Evolutionary conservation across 2,888 invertebrate genomes (phyloP).

Genomic region (Phlogophora meticulosa): DNA sequence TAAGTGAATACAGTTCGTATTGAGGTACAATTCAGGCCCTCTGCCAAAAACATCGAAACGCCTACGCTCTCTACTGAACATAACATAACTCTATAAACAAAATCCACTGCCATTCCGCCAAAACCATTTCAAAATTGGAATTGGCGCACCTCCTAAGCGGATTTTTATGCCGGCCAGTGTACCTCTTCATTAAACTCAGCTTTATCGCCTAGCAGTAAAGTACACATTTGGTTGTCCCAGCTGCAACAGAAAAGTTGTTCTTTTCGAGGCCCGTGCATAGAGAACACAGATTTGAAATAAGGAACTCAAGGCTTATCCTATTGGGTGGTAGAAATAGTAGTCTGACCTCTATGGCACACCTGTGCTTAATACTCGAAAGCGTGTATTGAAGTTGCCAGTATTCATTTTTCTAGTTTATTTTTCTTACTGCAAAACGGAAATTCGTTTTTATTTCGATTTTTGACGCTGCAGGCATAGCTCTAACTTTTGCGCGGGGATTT

Average conservation of each 20-base stretch:
- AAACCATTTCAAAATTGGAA: conserved; percentile 87
- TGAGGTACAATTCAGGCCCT: background rate
- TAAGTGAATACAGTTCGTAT: too few species aligned
- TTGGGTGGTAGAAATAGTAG: conserved; percentile 72
- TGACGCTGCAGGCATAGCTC: conserved; percentile 13
- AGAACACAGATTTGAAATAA: conserved; percentile 85
- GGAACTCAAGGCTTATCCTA: conserved; percentile 80
- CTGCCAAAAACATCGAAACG: conserved; percentile 12
- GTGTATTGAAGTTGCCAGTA: conserved; percentile 36
- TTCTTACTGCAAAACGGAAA: conserved; percentile 26
- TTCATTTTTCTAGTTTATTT: conserved; percentile 21
- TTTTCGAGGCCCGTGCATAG: conserved; percentile 78
- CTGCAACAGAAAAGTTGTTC: conserved; percentile 38
- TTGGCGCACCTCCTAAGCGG: conserved; percentile 82
- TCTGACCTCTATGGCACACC: conserved; percentile 61
- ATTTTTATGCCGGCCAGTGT: conserved; percentile 76
- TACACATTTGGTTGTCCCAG: conserved; percentile 47
- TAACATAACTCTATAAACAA: conserved; percentile 65
- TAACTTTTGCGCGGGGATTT: conserved; percentile 24
- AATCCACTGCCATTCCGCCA: conserved; percentile 77
- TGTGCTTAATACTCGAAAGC: conserved; percentile 43
- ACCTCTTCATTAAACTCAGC: conserved; percentile 40
- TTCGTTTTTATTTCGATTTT: conserved; percentile 34
- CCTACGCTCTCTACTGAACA: conserved; percentile 42
- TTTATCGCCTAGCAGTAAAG: conserved; percentile 56